Evolutionary conservation across 1,140 invertebrate species (phyloP).

Genomic region (Trissolcus basalis): DNA sequence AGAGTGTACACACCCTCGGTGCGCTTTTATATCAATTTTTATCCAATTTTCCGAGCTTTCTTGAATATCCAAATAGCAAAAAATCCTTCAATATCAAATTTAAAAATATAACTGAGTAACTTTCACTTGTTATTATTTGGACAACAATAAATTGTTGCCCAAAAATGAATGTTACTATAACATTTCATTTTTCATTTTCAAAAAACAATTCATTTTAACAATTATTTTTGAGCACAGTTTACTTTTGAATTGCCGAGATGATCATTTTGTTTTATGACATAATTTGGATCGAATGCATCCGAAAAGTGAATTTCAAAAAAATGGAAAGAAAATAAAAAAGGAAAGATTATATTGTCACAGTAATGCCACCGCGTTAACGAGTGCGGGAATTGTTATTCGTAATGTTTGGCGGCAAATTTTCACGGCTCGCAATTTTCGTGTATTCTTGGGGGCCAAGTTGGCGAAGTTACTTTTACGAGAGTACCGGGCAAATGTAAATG

Average conservation of each 20-base stretch:
- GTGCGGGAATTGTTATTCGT: conserved; percentile 26
- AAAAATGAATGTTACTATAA: no score
- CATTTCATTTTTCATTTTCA: no score
- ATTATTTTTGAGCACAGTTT: no score
- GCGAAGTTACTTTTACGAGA: conserved; percentile 71
- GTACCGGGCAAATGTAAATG: conserved; percentile 70
- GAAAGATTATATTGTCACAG: neutral
- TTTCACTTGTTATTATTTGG: no score
- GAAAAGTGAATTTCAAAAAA: neutral
- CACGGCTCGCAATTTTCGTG: conserved; percentile 62
- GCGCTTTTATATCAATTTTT: conserved; percentile 42
- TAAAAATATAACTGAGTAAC: conserved; percentile 6
- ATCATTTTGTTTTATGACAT: neutral
- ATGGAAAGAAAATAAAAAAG: neutral
- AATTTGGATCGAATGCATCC: neutral
- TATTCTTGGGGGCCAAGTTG: conserved; percentile 63
- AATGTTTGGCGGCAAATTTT: conserved; percentile 29
- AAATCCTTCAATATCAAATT: conserved; percentile 29
- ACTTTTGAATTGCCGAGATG: no score
- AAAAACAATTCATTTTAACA: no score
- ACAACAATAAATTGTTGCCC: neutral
- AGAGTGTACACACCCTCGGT: conserved; percentile 3
- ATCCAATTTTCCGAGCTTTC: conserved; percentile 43
- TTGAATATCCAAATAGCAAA: conserved; percentile 13
- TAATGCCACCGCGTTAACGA: conserved; percentile 16